Evolutionary conservation across 1,140 invertebrate genomes (phyloP).

Genomic region (Drosophila tani): DNA sequence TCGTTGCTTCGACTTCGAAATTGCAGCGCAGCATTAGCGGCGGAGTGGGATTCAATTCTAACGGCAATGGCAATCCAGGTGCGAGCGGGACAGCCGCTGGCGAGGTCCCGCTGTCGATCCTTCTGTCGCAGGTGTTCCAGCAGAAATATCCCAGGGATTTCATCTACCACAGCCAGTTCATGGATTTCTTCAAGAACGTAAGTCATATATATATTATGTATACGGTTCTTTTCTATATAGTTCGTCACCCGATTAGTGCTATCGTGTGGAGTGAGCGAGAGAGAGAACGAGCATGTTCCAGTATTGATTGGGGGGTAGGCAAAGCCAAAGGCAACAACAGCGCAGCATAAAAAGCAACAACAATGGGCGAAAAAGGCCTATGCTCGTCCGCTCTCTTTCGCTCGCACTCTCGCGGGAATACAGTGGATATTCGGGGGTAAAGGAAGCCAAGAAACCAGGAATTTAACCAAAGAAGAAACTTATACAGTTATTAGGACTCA

Average conservation of each 20-base stretch:
- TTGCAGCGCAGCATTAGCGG: slow-evolving; percentile 49
- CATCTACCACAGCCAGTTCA: slow-evolving; percentile 53
- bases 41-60: slow-evolving; percentile 3
- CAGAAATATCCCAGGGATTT: slow-evolving; percentile 57
- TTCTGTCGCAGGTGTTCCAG: slow-evolving; percentile 57
- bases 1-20: slow-evolving; percentile 57
- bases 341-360: slow-evolving; percentile 51
- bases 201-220: slow-evolving; percentile 40
- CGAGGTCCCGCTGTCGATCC: slow-evolving; percentile 18
- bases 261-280: slow-evolving; percentile 19
- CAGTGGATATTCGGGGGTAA: slow-evolving; percentile 1
- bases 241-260: slow-evolving; percentile 38
- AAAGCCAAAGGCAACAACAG: slow-evolving; percentile 11
- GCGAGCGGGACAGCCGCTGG: slow-evolving; percentile 16
- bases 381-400: slow-evolving; percentile 32
- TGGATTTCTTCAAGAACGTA: slow-evolving; percentile 75
- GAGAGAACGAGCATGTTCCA: slow-evolving; percentile 21
- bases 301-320: slow-evolving; percentile 42
- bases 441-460: neutral
- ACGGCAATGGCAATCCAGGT: slow-evolving; percentile 15
- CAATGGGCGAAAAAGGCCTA: slow-evolving; percentile 43
- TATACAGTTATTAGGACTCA: neutral
- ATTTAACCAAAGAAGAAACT: neutral
- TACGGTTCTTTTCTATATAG: slow-evolving; percentile 12
- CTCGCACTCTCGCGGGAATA: slow-evolving; percentile 22